Conservation (phyloP, 2,797 vertebrate species). For the Allobates femoralis region DNA sequence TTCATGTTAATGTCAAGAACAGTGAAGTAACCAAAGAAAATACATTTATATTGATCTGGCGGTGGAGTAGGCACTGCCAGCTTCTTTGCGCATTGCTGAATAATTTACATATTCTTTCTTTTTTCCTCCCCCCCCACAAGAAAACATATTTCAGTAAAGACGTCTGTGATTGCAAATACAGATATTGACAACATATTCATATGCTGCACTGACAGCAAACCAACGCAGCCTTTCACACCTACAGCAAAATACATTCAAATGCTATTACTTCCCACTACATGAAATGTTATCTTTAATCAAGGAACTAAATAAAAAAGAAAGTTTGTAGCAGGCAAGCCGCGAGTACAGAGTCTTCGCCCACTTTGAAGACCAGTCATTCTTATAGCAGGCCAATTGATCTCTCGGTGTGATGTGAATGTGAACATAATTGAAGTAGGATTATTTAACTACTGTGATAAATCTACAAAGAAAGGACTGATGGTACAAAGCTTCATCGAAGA, state of each 20-base stretch:
- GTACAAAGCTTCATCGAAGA: neutral
- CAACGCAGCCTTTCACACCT: constrained; percentile 29
- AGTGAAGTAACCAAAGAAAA: constrained; percentile 42
- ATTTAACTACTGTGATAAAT: constrained; percentile 48
- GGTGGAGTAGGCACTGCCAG: constrained; percentile 39
- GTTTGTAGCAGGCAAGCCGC: constrained; percentile 43
- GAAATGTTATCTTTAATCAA: constrained; percentile 50
- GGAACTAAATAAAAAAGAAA: constrained; percentile 29
- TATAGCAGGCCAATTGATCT: constrained; percentile 58
- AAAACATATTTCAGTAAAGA: constrained; percentile 47
- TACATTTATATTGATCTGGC: constrained; percentile 51
- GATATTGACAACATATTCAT: constrained; percentile 47
- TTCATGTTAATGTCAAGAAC: constrained; percentile 60
- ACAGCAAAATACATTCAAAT: constrained; percentile 10
- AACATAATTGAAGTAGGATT: constrained; percentile 51
- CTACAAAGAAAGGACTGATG: constrained; percentile 25
- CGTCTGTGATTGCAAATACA: constrained; percentile 35
- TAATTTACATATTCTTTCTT: constrained; percentile 48
- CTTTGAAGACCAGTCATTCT: constrained; percentile 56
- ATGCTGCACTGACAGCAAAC: constrained; percentile 27
- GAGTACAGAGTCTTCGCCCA: constrained; percentile 42
- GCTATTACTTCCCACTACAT: constrained; percentile 35
- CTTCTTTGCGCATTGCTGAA: constrained; percentile 42
- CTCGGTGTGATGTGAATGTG: constrained; percentile 52
- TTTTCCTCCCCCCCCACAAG: constrained; percentile 7